Base-by-base conservation (phyloP, 2,797 vertebrate genomes). In the Phrynocephalus forsythii region DNA sequence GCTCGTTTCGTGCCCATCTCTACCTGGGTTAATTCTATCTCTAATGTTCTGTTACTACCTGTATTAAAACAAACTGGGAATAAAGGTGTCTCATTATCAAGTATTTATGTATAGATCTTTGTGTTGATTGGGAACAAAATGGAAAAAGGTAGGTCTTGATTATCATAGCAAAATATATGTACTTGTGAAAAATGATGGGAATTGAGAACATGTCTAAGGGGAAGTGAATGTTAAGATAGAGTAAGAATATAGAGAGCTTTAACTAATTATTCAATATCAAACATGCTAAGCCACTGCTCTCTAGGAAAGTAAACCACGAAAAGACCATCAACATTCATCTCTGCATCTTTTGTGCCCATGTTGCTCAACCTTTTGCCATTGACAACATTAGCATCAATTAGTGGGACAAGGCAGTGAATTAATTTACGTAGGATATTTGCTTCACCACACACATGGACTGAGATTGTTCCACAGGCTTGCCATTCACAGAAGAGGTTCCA, bases 371-470 rank as follows among this genome's bases (percentile, higher is more conserved):
- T 88, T 81, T 90, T 90, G 7, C 11, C 20, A 38, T 9, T 63
- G 69, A 83, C n/a, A 80, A 28, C 48, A 86, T 81, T 81, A 88
- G 38, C 26, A 82, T 84, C 71, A 88, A 77, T 6, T 92, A 87
- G 6, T 7, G 93, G 82, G 87, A 85, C 60, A 91, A 92, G 77
- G 81, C 2, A 75, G 90, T 52, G 1, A 68, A 88, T 84, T 92
- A 85, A 94, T 92, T 83, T 87, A 33, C 79, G 86, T 63, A 78
- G 3, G 52, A 79, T 71, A 66, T 91, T 82, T 82, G 71, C 10
- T 86, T 56, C 78, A 26, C 20, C 20, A 24, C 88, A 84, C 85
- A 76, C 79, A 5, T 1, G 91, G 22, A 24, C 79, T 82, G 24
- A 79, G 9, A 60, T 76, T 2, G 80, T 56, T 91, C 88, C 50